phyloP scores from a whole-genome alignment of 1,140 invertebrate species.

The Drosophila santomea region DNA sequence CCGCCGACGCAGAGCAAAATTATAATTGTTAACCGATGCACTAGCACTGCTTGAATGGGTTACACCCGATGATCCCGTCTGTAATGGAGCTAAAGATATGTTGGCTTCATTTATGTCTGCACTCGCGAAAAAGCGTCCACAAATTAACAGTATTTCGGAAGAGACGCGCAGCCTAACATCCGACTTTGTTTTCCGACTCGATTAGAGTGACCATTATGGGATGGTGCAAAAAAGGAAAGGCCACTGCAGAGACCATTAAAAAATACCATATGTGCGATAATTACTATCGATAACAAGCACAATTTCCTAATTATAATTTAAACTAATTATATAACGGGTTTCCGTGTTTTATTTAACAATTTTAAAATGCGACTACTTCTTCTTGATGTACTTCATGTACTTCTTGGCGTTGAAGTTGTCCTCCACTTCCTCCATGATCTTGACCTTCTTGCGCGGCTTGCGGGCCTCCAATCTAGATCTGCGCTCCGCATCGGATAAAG shows the following conservation, averaged over 20 bases:
- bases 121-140: slow-evolving; percentile 58
- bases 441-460: slow-evolving; percentile 91
- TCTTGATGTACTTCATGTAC: slow-evolving; percentile 91
- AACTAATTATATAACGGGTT: slow-evolving; percentile 36
- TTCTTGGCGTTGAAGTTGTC: slow-evolving; percentile 91
- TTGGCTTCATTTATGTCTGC: slow-evolving; percentile 41
- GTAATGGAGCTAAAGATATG: slow-evolving; percentile 23
- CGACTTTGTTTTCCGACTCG: slow-evolving; percentile 24
- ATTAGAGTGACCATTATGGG: slow-evolving; percentile 31
- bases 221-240: not conserved
- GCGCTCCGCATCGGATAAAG: slow-evolving; percentile 89
- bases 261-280: not conserved
- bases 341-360: slow-evolving; percentile 35
- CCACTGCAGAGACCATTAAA: too few relatives aligned
- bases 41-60: slow-evolving; percentile 4
- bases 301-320: not conserved
- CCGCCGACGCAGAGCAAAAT: slow-evolving; percentile 28
- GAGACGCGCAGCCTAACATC: slow-evolving; percentile 56
- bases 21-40: slow-evolving; percentile 3
- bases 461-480: slow-evolving; percentile 88
- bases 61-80: slow-evolving; percentile 8
- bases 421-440: slow-evolving; percentile 90
- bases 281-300: not conserved
- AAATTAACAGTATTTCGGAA: slow-evolving; percentile 39
- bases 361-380: slow-evolving; percentile 65